A percentile compares a stretch with the other conserved stretches of the same genome.
Conservation (phyloP, 2,888 invertebrate genomes). For the Andrena chrysosceles region DNA sequence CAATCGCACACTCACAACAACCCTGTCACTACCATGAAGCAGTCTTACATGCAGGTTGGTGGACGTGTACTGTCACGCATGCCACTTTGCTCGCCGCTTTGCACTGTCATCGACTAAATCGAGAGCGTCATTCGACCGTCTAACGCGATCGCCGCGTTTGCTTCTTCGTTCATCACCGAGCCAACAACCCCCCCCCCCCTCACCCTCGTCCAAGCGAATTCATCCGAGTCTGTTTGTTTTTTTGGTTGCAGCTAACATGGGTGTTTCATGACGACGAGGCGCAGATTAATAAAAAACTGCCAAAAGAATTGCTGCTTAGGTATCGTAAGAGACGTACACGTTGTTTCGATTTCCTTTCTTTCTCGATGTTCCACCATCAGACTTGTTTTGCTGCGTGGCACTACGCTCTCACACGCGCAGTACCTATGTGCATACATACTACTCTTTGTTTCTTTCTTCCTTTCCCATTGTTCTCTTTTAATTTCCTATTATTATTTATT, state of each 20-base stretch:
- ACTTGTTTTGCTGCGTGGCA: neutral
- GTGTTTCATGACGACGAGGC: constrained; percentile 93
- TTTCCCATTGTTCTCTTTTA: neutral
- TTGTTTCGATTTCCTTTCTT: neutral
- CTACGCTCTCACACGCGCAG: neutral
- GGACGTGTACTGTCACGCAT: constrained; percentile 60
- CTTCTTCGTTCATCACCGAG: neutral
- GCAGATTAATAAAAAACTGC: constrained; percentile 96
- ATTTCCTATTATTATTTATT: neutral
- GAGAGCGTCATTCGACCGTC: constrained; percentile 28
- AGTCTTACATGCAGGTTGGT: constrained; percentile 85
- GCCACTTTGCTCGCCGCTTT: constrained; percentile 51
- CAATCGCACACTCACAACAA: constrained; percentile 83
- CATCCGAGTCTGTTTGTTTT: constrained; percentile 38
- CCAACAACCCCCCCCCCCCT: neutral
- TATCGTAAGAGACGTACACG: constrained; percentile 74
- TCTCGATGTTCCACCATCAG: neutral
- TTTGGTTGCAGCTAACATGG: constrained; percentile 89
- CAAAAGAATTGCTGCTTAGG: constrained; percentile 96
- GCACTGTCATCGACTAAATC: constrained; percentile 22
- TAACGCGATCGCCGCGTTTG: neutral
- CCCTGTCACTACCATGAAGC: constrained; percentile 85
- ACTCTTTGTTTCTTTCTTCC: neutral
- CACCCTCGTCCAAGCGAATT: neutral
- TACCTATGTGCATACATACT: neutral